These are phyloP conservation scores for Aeoliscus strigatus DNA, from an alignment of 2,797 vertebrate genomes.

Conservation along the genomic window DNA sequence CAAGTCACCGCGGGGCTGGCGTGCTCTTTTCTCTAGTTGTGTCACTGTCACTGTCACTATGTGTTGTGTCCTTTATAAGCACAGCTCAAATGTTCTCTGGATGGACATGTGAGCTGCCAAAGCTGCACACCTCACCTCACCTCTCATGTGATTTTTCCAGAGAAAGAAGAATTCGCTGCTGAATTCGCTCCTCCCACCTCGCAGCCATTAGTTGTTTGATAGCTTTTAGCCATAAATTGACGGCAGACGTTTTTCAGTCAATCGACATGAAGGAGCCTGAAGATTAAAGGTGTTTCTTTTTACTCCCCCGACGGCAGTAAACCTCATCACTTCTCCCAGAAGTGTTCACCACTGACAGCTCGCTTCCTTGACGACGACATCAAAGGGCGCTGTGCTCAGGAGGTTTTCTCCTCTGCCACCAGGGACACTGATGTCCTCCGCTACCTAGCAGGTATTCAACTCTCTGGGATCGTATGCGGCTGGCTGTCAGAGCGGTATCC, in stretches of 20 bases:
- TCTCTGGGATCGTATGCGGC: neutral
- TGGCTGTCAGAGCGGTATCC: neutral
- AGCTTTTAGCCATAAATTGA: slow-evolving; percentile 4
- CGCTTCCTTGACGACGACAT: neutral
- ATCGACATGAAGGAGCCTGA: slow-evolving; percentile 1
- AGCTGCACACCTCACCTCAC: slow-evolving; percentile 23
- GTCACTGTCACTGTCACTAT: slow-evolving; percentile 2
- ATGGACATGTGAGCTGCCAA: slow-evolving; percentile 13
- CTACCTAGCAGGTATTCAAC: neutral
- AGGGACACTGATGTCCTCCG: slow-evolving; percentile 7
- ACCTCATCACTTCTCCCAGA: slow-evolving; percentile 1
- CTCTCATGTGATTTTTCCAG: slow-evolving; percentile 16
- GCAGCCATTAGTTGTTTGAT: slow-evolving; percentile 8
- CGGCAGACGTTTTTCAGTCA: slow-evolving; percentile 1
- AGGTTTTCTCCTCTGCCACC: slow-evolving; percentile 9
- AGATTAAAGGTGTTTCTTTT: slow-evolving; percentile 10
- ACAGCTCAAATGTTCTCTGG: slow-evolving; percentile 10
- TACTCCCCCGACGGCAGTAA: slow-evolving; percentile 5
- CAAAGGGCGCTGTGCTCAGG: neutral
- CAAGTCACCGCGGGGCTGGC: too few relatives aligned
- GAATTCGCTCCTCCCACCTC: slow-evolving; percentile 8
- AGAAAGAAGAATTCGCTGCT: slow-evolving; percentile 13
- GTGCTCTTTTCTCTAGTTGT: neutral
- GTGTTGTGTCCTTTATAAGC: neutral
- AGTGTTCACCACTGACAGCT: neutral